Evolutionary conservation across 2,113 vertebrate genomes (phyloP), one percentile per base, ranked within the genome.

Genomic region (Hydropotes inermis): DNA sequence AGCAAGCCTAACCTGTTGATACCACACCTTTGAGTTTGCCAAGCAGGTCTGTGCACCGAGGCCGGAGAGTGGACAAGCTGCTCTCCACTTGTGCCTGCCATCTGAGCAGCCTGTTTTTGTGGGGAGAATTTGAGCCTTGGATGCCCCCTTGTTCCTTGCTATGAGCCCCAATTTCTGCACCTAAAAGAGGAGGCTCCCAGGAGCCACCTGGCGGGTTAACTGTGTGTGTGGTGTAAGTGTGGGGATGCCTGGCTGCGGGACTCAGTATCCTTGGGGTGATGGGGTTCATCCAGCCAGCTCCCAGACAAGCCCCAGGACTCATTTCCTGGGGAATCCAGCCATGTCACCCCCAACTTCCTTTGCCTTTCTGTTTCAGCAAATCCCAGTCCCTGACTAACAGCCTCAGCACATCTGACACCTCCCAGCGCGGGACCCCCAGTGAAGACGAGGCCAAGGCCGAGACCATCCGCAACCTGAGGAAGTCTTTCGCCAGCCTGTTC

Each of bases 401-500:
- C 98, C 99, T 99, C 98, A 99, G 98, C 91, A 98, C 99, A 87
- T 99, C 99, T 0, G 99, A 99, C 95, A 97, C 99, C 2, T 91
- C 99, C 96, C 99, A 98, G 87, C 98, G 99, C 6, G 99, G 99
- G 90, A 99, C 97, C 57, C 52, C 99, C 52, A 99, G 97, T 0
- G 99, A 99, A 84, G 99, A 99, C 0, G 99, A 99, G 98, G 99
- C 99, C 98, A 99, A 99, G 98, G 99, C 99, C 0, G 99, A 99
- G 97, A 99, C 99, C 98, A 99, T 99, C 98, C 99, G 99, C 98
- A 99, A 99, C 98, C 99, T 99, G 97, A 99, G 99, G 82, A 99
- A 99, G 98, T 99, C 99, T 61, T 99, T 99, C 52, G 99, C 99
- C 97, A 99, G 99, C 98, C 99, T 99, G 94, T 99, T 99, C 99